phyloP scores from a whole-genome alignment of 2,888 invertebrate species.

The Bugula neritina region DNA sequence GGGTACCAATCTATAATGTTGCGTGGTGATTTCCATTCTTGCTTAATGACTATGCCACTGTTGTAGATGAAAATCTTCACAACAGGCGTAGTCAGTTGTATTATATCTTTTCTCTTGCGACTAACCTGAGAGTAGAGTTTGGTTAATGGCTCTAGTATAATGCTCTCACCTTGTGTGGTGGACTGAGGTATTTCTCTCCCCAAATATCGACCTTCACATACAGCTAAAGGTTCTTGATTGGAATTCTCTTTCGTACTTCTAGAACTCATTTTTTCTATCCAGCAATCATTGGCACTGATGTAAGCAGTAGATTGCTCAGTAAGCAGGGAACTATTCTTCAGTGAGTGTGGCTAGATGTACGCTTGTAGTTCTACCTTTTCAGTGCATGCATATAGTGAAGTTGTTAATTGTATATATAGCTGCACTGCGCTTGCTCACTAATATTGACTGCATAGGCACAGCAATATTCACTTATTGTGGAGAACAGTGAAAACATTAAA shows the following conservation, averaged over 20 bases:
- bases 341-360: too few relatives aligned
- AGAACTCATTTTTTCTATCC: too few relatives aligned
- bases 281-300: too few relatives aligned
- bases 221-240: neutral
- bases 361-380: too few relatives aligned
- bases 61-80: neutral
- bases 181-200: neutral
- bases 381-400: too few relatives aligned
- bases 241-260: neutral
- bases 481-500: neutral
- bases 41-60: neutral
- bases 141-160: slow-evolving; percentile 7
- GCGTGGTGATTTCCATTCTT: neutral
- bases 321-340: too few relatives aligned
- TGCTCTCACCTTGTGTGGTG: neutral
- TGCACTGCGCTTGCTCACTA: neutral
- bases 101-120: neutral
- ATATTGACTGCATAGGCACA: neutral
- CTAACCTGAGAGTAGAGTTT: neutral
- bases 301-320: too few relatives aligned
- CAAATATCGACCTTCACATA: neutral
- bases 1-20: slow-evolving; percentile 5
- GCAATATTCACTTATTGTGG: neutral
- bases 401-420: too few relatives aligned
- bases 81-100: neutral